Conservation (phyloP, 1,140 invertebrate species). For the Lepeophtheirus salmonis region DNA sequence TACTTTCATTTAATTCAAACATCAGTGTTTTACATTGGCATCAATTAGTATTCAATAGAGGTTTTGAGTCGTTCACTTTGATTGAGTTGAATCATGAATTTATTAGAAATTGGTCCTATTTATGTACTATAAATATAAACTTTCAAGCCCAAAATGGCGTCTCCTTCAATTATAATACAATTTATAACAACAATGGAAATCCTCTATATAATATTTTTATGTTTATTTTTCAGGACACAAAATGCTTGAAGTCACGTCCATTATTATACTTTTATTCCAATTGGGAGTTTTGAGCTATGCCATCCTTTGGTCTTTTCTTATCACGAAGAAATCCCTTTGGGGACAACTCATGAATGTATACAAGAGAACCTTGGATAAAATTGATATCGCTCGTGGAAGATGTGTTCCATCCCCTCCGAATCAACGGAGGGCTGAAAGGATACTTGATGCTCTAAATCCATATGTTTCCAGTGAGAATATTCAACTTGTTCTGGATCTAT, state of each 20-base stretch:
- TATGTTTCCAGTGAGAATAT: conserved; percentile 9
- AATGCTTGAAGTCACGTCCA: background rate
- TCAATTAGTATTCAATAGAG: too few species aligned
- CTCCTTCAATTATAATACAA: too few species aligned
- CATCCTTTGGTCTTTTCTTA: background rate
- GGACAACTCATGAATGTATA: conserved; percentile 9
- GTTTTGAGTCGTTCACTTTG: too few species aligned
- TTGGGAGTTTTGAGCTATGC: background rate
- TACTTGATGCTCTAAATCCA: conserved; percentile 9
- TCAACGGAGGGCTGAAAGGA: conserved; percentile 4
- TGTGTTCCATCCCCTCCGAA: conserved; percentile 8
- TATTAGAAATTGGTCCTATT: too few species aligned
- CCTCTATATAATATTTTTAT: too few species aligned
- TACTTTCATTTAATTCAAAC: too few species aligned
- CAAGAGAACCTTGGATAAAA: conserved; percentile 3
- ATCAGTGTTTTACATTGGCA: too few species aligned
- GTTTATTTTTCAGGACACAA: background rate
- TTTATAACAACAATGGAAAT: too few species aligned
- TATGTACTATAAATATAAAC: too few species aligned
- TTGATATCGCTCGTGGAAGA: conserved; percentile 10
- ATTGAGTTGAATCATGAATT: too few species aligned
- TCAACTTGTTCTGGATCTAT: conserved; percentile 5
- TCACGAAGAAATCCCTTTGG: background rate
- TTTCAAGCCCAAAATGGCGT: too few species aligned
- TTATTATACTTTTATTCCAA: background rate